Evolutionary conservation across 2,113 vertebrate species (phyloP).

Genomic region (Burhinus bistriatus): DNA sequence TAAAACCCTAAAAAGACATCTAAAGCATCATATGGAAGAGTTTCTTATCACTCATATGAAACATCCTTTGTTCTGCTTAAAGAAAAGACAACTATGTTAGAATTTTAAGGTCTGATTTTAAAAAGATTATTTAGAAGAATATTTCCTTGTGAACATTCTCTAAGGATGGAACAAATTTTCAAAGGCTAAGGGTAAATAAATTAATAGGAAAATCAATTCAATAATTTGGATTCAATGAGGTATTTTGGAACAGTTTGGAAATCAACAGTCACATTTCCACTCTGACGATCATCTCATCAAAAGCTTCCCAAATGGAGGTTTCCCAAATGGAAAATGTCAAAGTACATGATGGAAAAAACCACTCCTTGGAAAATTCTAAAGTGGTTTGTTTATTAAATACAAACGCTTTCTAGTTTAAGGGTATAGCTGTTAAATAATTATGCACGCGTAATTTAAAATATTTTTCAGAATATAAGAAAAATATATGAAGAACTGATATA

Average conservation of each 20-base stretch:
- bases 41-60: neutral
- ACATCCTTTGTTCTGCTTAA: neutral
- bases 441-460: neutral
- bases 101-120: neutral
- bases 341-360: neutral
- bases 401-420: neutral
- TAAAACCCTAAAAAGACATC: neutral
- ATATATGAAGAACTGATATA: neutral
- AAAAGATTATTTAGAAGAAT: neutral
- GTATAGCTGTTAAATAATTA: neutral
- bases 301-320: neutral
- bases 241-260: neutral
- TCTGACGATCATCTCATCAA: neutral
- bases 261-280: neutral
- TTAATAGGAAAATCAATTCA: neutral
- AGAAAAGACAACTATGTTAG: neutral
- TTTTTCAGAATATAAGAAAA: neutral
- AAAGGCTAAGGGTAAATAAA: neutral
- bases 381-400: neutral
- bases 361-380: conserved; percentile 20
- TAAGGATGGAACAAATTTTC: neutral
- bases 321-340: conserved; percentile 10
- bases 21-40: neutral
- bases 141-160: neutral
- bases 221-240: neutral